Conservation (phyloP, 2,888 invertebrate species). For the Linyphia triangularis region DNA sequence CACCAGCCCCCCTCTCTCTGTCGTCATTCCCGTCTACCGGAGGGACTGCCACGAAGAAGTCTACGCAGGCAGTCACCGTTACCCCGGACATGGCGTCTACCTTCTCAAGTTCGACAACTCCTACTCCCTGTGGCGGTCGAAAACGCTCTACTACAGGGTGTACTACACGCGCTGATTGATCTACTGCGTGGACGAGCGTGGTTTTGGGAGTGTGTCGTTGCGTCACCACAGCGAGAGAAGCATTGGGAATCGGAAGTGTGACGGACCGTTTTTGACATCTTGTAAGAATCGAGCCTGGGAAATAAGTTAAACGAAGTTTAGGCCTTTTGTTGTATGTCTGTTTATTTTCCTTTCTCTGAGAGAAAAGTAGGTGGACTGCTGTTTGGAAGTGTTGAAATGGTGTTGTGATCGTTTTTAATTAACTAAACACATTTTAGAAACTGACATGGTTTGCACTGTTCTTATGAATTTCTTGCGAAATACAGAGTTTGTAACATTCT, state of each 20-base stretch:
- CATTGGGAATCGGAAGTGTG: background rate
- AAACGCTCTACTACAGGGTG: slow-evolving; percentile 98
- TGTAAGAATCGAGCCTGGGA: too few relatives aligned
- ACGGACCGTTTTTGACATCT: background rate
- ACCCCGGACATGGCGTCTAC: slow-evolving; percentile 98
- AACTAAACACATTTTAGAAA: too few relatives aligned
- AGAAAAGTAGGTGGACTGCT: too few relatives aligned
- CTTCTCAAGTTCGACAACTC: slow-evolving; percentile 99
- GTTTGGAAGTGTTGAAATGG: too few relatives aligned
- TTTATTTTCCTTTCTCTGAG: too few relatives aligned
- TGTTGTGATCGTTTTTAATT: too few relatives aligned
- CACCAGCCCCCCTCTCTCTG: slow-evolving; percentile 85
- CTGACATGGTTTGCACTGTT: too few relatives aligned
- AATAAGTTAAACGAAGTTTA: too few relatives aligned
- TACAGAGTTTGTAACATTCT: too few relatives aligned
- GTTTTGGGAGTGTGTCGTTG: background rate
- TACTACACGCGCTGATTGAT: slow-evolving; percentile 93
- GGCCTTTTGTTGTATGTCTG: too few relatives aligned
- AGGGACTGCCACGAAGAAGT: slow-evolving; percentile 98
- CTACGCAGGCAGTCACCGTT: slow-evolving; percentile 97
- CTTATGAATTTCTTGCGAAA: too few relatives aligned
- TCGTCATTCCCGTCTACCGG: slow-evolving; percentile 95
- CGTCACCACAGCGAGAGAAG: background rate
- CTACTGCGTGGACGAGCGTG: background rate
- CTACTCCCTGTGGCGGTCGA: slow-evolving; percentile 98